A percentile compares a stretch with the other conserved stretches of the same genome.
phyloP scores from a whole-genome alignment of 1,140 invertebrate genomes.

The Drosophila orena region DNA sequence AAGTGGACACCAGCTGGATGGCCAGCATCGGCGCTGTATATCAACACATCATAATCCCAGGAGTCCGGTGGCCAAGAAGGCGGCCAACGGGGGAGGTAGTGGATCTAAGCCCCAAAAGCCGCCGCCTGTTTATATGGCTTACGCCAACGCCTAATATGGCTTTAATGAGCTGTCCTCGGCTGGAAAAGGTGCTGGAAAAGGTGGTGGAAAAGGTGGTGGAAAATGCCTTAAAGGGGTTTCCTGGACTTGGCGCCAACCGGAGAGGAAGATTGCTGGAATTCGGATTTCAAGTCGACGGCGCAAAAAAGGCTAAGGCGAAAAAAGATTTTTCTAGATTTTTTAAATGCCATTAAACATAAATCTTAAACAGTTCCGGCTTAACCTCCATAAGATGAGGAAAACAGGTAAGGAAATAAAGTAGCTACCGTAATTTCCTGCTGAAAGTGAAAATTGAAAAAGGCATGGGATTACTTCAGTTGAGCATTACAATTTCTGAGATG shows the following conservation, averaged over 20 bases:
- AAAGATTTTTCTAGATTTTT: constrained; percentile 32
- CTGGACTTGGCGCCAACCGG: neutral
- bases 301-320: neutral
- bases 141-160: constrained; percentile 56
- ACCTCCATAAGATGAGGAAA: neutral
- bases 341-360: constrained; percentile 32
- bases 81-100: neutral
- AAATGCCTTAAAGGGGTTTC: constrained; percentile 22
- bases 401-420: constrained; percentile 22
- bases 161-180: constrained; percentile 67
- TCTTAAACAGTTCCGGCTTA: constrained; percentile 43
- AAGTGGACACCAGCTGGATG: constrained; percentile 54
- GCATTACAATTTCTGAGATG: neutral
- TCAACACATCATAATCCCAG: constrained; percentile 77
- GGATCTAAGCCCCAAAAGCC: constrained; percentile 17
- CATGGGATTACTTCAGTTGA: constrained; percentile 7
- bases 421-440: constrained; percentile 20
- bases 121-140: constrained; percentile 51
- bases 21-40: constrained; percentile 42
- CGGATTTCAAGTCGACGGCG: no score
- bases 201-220: neutral
- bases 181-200: neutral
- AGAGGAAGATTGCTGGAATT: constrained; percentile 1
- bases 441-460: constrained; percentile 37
- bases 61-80: constrained; percentile 16